Conservation (phyloP, 2,888 invertebrate species). For the Melinaea menophilus region DNA sequence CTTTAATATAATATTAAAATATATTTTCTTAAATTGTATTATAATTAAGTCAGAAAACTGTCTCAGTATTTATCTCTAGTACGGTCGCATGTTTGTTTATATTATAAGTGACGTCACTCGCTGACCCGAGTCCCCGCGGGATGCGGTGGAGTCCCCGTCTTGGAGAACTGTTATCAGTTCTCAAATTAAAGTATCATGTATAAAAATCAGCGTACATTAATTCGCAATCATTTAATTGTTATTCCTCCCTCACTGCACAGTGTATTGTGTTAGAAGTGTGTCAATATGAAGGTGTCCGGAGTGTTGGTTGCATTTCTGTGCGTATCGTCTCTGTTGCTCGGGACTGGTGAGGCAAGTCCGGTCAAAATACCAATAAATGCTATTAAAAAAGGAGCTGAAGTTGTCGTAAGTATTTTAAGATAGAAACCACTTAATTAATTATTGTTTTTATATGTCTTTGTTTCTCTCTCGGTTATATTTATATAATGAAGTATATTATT, state of each 20-base stretch:
- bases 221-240: not conserved
- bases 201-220: slow-evolving; percentile 1
- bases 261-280: slow-evolving; percentile 22
- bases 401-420: slow-evolving; percentile 38
- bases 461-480: not conserved
- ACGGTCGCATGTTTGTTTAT: too few relatives aligned
- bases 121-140: too few relatives aligned
- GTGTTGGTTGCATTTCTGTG: not conserved
- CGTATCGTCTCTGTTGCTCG: slow-evolving; percentile 19
- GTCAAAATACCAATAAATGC: slow-evolving; percentile 46
- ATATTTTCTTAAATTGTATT: too few relatives aligned
- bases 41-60: too few relatives aligned
- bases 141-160: too few relatives aligned
- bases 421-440: not conserved
- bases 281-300: slow-evolving; percentile 22
- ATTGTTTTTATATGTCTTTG: not conserved
- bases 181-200: not conserved
- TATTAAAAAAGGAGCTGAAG: slow-evolving; percentile 28
- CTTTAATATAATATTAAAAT: too few relatives aligned
- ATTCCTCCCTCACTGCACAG: not conserved
- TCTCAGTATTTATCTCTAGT: too few relatives aligned
- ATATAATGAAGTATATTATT: slow-evolving; percentile 1
- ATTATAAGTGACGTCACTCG: too few relatives aligned
- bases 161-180: too few relatives aligned
- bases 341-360: slow-evolving; percentile 37